Evolutionary conservation across 2,797 vertebrate species (phyloP).

Genomic region (Philypnodon macrostomus): DNA sequence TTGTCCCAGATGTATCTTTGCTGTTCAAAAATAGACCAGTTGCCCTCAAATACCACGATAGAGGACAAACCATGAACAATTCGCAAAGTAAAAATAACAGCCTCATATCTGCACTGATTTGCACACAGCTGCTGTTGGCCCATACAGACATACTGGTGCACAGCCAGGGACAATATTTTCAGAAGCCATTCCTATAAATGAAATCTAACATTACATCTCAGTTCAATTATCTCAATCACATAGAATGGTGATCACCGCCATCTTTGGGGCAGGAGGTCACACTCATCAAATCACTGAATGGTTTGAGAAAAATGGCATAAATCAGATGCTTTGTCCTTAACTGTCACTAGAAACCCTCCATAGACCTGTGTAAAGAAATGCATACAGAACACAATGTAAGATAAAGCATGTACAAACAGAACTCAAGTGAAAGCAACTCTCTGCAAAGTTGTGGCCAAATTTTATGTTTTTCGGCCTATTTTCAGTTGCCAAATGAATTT

Average conservation of each 20-base stretch:
- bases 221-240: constrained; percentile 10
- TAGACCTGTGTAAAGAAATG: not conserved
- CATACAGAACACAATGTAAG: not conserved
- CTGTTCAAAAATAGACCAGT: constrained; percentile 62
- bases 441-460: not conserved
- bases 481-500: not conserved
- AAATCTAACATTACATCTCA: constrained; percentile 4
- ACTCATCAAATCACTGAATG: constrained; percentile 5
- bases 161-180: constrained; percentile 1
- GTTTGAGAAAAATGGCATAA: constrained; percentile 4
- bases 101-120: constrained; percentile 12
- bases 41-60: constrained; percentile 49
- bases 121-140: constrained; percentile 11
- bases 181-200: not conserved
- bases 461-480: not conserved
- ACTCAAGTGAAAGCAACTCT: not conserved
- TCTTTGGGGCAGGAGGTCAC: constrained; percentile 1
- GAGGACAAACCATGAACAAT: constrained; percentile 49
- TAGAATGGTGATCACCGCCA: not conserved
- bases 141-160: too few relatives aligned
- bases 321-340: constrained; percentile 3
- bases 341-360: not conserved
- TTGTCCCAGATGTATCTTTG: constrained; percentile 57
- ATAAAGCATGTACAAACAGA: not conserved
- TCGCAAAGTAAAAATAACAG: constrained; percentile 31